Percentiles rank a stretch among this genome's conserved stretches.
Conservation (phyloP, 1,140 invertebrate species). For the Portunus trituberculatus region DNA sequence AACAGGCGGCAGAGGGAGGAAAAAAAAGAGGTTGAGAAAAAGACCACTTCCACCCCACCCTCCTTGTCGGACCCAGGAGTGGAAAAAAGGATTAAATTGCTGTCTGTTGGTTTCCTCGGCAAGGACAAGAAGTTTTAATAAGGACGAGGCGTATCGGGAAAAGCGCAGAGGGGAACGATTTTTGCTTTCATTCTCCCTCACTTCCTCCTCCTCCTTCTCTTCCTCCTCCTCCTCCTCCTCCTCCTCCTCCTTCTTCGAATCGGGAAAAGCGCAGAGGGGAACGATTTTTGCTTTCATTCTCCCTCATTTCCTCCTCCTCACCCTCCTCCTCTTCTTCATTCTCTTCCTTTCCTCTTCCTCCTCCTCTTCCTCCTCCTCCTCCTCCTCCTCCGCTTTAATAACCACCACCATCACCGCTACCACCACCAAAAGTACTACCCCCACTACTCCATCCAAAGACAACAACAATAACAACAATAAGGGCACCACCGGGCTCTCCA, state of each 20-base stretch:
- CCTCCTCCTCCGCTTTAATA: background rate
- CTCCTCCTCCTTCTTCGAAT: too few relatives aligned
- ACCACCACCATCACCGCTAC: background rate
- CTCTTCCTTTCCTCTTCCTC: too few relatives aligned
- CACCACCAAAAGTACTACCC: background rate
- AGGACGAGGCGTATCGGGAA: background rate
- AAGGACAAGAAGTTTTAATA: conserved; percentile 23
- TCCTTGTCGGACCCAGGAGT: background rate
- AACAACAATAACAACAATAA: background rate
- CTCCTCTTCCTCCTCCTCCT: too few relatives aligned
- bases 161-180: background rate
- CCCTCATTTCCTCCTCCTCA: too few relatives aligned
- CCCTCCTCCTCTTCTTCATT: too few relatives aligned
- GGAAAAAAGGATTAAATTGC: background rate
- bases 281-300: too few relatives aligned
- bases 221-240: too few relatives aligned
- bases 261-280: too few relatives aligned
- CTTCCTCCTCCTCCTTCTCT: too few relatives aligned
- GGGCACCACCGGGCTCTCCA: background rate
- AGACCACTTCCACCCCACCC: background rate
- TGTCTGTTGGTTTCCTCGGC: background rate
- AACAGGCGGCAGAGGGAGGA: too few relatives aligned
- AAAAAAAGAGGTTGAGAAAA: background rate
- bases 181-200: background rate
- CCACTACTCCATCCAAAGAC: background rate